A percentile compares a stretch with the other conserved stretches of the same genome.
These are phyloP conservation scores for Dendrolimus kikuchii DNA, from an alignment of 1,140 invertebrate species.

Conservation along the genomic window DNA sequence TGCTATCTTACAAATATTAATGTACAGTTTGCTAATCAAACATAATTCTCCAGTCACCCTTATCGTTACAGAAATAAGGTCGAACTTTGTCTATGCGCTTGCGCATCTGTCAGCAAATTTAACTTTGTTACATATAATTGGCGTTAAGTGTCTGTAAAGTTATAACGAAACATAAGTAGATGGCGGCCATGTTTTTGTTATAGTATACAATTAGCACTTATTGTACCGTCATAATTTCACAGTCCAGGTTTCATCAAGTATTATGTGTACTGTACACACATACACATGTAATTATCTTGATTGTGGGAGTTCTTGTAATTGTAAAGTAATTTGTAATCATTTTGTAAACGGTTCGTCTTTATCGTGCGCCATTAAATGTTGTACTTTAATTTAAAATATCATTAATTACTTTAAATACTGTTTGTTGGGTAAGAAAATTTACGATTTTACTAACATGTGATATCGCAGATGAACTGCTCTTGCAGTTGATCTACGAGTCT, in stretches of 20 bases:
- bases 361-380: too few species aligned
- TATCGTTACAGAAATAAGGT: slow-evolving; percentile 20
- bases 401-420: too few species aligned
- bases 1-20: slow-evolving; percentile 10
- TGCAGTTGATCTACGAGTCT: too few species aligned
- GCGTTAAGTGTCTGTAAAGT: slow-evolving; percentile 65
- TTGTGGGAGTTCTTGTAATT: slow-evolving; percentile 38
- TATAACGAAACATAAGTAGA: slow-evolving; percentile 64
- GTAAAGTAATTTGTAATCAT: not conserved
- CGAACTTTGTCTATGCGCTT: slow-evolving; percentile 7
- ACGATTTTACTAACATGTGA: too few species aligned
- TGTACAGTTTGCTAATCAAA: slow-evolving; percentile 1
- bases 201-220: slow-evolving; percentile 52
- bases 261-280: slow-evolving; percentile 10
- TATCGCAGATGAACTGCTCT: too few species aligned
- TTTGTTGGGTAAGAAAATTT: too few species aligned
- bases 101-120: slow-evolving; percentile 4
- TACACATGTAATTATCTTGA: slow-evolving; percentile 38
- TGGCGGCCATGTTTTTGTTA: slow-evolving; percentile 48
- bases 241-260: slow-evolving; percentile 27
- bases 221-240: slow-evolving; percentile 45
- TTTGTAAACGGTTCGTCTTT: too few species aligned
- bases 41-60: not conserved
- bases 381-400: too few species aligned
- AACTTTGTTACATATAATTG: slow-evolving; percentile 45